Percentiles rank a stretch among this genome's conserved stretches.
These are phyloP conservation scores for Tromatobia lineatoria DNA, from an alignment of 2,888 invertebrate genomes.

Conservation along the genomic window DNA sequence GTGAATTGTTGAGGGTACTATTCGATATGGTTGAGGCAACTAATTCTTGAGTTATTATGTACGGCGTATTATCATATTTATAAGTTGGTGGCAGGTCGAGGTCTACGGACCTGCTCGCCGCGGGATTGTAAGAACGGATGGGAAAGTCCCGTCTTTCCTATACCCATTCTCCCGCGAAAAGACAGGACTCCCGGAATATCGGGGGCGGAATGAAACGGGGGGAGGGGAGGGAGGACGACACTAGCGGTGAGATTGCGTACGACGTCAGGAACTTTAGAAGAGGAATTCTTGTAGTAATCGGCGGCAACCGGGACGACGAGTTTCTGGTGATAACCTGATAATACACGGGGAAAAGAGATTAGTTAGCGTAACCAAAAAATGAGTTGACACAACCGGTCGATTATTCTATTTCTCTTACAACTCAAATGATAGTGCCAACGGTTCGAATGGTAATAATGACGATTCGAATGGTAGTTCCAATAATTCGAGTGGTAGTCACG, in stretches of 20 bases:
- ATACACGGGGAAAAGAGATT: too few relatives aligned
- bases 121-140: slow-evolving; percentile 32
- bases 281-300: slow-evolving; percentile 25
- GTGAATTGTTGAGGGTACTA: too few relatives aligned
- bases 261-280: slow-evolving; percentile 3
- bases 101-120: slow-evolving; percentile 58
- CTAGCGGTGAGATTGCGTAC: slow-evolving; percentile 7
- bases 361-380: too few relatives aligned
- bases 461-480: too few relatives aligned
- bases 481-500: too few relatives aligned
- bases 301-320: not conserved
- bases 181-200: slow-evolving; percentile 8
- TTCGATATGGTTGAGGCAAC: too few relatives aligned
- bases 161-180: slow-evolving; percentile 1
- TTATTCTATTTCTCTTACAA: too few relatives aligned
- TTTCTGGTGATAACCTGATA: slow-evolving; percentile 12
- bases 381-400: too few relatives aligned
- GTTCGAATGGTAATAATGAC: too few relatives aligned
- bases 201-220: not conserved
- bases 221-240: not conserved
- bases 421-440: too few relatives aligned
- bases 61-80: slow-evolving; percentile 85
- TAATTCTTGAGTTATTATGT: too few relatives aligned
- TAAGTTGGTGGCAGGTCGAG: slow-evolving; percentile 77
- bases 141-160: slow-evolving; percentile 40